A percentile compares a stretch with the other conserved stretches of the same genome.
Evolutionary conservation across 2,113 vertebrate genomes (phyloP).

Genomic region (Amblyornis subalaris): DNA sequence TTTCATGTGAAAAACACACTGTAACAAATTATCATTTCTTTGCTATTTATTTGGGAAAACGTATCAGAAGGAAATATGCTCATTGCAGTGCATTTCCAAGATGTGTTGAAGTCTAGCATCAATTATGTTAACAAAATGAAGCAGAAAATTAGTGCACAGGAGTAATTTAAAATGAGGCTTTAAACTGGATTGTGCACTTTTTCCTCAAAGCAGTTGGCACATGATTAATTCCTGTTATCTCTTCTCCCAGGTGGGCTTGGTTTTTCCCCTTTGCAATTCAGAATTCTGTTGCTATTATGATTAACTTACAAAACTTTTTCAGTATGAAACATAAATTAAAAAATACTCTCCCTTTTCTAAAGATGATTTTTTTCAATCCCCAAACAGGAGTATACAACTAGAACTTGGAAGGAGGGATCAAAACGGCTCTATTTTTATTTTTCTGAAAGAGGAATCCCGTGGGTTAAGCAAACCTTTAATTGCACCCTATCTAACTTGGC

Average conservation of each 20-base stretch:
- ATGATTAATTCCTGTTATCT: conserved; percentile 34
- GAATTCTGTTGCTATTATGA: background rate
- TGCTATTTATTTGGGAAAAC: background rate
- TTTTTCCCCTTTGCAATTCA: background rate
- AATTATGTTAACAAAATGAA: conserved; percentile 40
- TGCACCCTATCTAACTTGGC: background rate
- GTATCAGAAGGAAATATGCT: background rate
- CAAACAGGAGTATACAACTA: background rate
- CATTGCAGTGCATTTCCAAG: background rate
- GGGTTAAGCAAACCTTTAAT: conserved; percentile 50
- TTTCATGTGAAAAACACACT: background rate
- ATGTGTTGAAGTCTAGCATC: background rate
- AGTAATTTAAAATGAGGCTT: conserved; percentile 16
- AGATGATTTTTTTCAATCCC: background rate
- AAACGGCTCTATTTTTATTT: conserved; percentile 19
- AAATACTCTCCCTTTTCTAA: conserved; percentile 5
- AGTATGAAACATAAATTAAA: background rate
- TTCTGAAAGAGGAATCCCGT: background rate
- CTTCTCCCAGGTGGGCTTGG: background rate
- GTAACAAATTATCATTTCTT: background rate
- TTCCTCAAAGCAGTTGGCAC: background rate
- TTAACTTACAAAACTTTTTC: background rate
- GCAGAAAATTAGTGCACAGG: conserved; percentile 36
- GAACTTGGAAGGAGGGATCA: background rate
- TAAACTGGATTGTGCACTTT: conserved; percentile 8